Evolutionary conservation across 2,888 invertebrate species (phyloP).

Genomic region (Unio pictorum): DNA sequence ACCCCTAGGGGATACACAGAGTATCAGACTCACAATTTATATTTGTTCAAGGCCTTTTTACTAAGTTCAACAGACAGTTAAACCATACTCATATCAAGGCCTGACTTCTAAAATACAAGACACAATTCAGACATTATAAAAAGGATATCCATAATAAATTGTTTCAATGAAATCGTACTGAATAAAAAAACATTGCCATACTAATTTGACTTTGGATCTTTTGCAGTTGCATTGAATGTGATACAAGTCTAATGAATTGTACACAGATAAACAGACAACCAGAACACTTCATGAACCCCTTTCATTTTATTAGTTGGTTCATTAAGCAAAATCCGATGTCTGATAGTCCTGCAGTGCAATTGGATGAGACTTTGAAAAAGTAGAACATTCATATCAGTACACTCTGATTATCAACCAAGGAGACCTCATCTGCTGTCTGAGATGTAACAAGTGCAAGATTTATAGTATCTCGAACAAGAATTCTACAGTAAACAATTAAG

Average conservation of each 20-base stretch:
- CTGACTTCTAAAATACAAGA: too few relatives aligned
- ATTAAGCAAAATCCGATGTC: background rate
- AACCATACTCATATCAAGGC: too few relatives aligned
- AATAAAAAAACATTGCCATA: background rate
- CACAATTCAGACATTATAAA: too few relatives aligned
- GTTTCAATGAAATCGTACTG: too few relatives aligned
- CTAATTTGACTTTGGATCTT: slow-evolving; percentile 16
- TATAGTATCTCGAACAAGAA: slow-evolving; percentile 6
- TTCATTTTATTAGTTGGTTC: slow-evolving; percentile 6
- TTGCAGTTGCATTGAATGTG: slow-evolving; percentile 8
- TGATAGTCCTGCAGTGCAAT: background rate
- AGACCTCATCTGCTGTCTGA: slow-evolving; percentile 7
- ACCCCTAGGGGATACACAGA: too few relatives aligned
- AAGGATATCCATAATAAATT: too few relatives aligned
- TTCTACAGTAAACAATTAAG: slow-evolving; percentile 6
- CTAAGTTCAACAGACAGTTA: too few relatives aligned
- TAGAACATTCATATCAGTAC: slow-evolving; percentile 10
- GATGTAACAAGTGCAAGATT: slow-evolving; percentile 11
- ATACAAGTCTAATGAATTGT: slow-evolving; percentile 7
- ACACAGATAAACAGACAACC: slow-evolving; percentile 7
- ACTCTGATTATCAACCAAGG: slow-evolving; percentile 9
- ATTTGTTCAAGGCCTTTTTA: too few relatives aligned
- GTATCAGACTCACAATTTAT: too few relatives aligned
- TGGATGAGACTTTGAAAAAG: slow-evolving; percentile 11
- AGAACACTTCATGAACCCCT: background rate